These are phyloP conservation scores for Melospiza georgiana DNA, from an alignment of 2,113 vertebrate genomes.

Conservation along the genomic window DNA sequence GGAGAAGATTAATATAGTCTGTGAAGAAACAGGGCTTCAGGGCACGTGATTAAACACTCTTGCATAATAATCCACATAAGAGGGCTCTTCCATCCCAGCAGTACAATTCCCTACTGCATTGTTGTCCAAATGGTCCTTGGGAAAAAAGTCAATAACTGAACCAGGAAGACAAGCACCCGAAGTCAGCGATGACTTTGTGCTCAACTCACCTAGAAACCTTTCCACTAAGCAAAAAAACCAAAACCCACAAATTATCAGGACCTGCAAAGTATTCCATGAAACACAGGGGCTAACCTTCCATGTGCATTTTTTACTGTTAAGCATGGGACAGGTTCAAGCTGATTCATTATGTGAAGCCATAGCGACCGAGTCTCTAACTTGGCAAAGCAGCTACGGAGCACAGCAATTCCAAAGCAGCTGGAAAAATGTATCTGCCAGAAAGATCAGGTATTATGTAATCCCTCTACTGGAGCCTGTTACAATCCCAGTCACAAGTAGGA, in stretches of 20 bases:
- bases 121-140: constrained; percentile 12
- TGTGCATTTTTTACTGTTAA: not conserved
- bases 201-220: not conserved
- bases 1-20: constrained; percentile 32
- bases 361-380: not conserved
- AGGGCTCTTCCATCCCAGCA: constrained; percentile 9
- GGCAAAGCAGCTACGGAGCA: constrained; percentile 9
- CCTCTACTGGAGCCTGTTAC: not conserved
- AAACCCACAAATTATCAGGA: not conserved
- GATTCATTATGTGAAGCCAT: not conserved
- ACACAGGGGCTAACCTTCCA: not conserved
- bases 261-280: not conserved
- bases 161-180: not conserved
- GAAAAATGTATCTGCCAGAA: constrained; percentile 4
- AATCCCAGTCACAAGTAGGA: constrained; percentile 15
- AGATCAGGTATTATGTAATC: constrained; percentile 24
- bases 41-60: constrained; percentile 22
- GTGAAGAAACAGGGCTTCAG: constrained; percentile 34
- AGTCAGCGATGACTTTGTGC: not conserved
- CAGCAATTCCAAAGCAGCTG: constrained; percentile 9
- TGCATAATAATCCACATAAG: constrained; percentile 28
- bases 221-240: not conserved
- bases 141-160: constrained; percentile 20
- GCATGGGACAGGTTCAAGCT: not conserved
- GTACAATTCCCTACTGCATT: not conserved